These are phyloP conservation scores for Aphelenchoides bicaudatus DNA, from an alignment of 2,888 invertebrate genomes.

Conservation along the genomic window DNA sequence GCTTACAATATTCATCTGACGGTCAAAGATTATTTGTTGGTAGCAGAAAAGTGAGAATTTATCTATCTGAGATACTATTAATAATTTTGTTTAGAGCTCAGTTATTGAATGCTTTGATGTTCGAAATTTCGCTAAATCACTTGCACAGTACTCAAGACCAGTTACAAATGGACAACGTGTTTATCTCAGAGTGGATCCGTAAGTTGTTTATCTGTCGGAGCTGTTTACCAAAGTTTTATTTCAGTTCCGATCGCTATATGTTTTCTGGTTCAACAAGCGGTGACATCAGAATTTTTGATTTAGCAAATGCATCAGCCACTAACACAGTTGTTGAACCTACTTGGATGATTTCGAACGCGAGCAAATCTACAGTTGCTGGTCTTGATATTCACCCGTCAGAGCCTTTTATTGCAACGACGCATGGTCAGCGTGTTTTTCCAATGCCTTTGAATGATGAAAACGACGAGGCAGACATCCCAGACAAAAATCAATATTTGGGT, in stretches of 20 bases:
- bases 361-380: slow-evolving; percentile 1
- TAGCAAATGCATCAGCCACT: not conserved
- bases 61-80: slow-evolving; percentile 2
- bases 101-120: slow-evolving; percentile 32
- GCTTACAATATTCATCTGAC: slow-evolving; percentile 28
- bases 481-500: not conserved
- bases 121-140: slow-evolving; percentile 19
- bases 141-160: slow-evolving; percentile 7
- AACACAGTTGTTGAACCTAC: not conserved
- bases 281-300: slow-evolving; percentile 1
- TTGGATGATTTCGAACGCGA: not conserved
- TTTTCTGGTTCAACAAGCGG: slow-evolving; percentile 9
- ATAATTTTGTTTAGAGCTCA: slow-evolving; percentile 15
- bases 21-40: slow-evolving; percentile 29
- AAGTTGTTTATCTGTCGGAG: not conserved
- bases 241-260: not conserved
- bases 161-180: slow-evolving; percentile 16
- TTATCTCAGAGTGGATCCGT: not conserved
- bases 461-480: not conserved
- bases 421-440: slow-evolving; percentile 17
- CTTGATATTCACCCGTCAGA: not conserved
- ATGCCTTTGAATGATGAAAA: not conserved
- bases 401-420: slow-evolving; percentile 10
- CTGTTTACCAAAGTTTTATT: too few species aligned
- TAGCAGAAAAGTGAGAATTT: slow-evolving; percentile 24